Evolutionary conservation across 2,888 invertebrate species (phyloP).

Genomic region (Pandemis corylana): DNA sequence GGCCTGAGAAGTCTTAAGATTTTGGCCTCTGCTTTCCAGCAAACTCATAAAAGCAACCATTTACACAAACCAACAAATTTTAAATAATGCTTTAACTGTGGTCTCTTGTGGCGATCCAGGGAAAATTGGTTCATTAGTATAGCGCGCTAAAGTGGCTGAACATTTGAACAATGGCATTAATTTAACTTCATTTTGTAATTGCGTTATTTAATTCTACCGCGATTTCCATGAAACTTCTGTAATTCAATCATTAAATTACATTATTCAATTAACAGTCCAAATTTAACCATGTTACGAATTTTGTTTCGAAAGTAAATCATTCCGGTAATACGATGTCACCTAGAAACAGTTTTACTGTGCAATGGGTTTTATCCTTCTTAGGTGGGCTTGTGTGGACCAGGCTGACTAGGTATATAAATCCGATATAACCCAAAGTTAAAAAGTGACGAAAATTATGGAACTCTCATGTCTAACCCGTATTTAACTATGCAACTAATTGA

Average conservation of each 20-base stretch:
- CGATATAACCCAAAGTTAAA: too few species aligned
- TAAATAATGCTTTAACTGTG: not conserved
- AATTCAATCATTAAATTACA: not conserved
- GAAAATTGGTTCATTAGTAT: slow-evolving; percentile 8
- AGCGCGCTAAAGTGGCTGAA: not conserved
- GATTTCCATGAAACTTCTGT: not conserved
- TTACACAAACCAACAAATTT: not conserved
- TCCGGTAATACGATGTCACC: slow-evolving; percentile 1
- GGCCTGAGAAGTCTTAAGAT: not conserved
- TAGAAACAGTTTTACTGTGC: not conserved
- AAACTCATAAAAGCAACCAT: not conserved
- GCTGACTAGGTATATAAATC: too few species aligned
- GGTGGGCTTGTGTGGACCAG: too few species aligned
- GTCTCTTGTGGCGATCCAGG: not conserved
- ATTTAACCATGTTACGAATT: slow-evolving; percentile 6
- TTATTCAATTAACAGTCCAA: slow-evolving; percentile 5
- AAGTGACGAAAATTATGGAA: too few species aligned
- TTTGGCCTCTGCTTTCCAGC: not conserved
- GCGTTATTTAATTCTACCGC: slow-evolving; percentile 4
- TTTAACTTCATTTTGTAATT: slow-evolving; percentile 2
- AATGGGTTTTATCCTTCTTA: too few species aligned
- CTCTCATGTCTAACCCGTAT: too few species aligned
- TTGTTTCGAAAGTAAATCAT: slow-evolving; percentile 3
- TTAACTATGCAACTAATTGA: too few species aligned
- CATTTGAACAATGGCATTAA: not conserved